These are phyloP conservation scores for Lepilemur ruficaudatus DNA, from an alignment of 2,797 vertebrate genomes.

Conservation along the genomic window DNA sequence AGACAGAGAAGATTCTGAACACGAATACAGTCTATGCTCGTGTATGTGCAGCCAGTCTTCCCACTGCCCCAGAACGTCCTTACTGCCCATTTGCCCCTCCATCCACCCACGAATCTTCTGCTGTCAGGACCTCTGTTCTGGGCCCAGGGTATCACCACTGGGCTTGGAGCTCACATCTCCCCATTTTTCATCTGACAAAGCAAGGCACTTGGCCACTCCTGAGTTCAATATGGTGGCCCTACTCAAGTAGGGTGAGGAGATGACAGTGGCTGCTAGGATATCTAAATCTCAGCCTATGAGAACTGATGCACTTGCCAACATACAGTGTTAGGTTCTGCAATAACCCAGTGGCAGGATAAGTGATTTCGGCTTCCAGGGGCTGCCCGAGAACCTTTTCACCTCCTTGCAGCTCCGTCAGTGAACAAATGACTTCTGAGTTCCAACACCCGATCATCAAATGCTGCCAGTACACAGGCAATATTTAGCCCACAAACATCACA, in stretches of 20 bases:
- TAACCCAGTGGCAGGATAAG: neutral
- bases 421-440: neutral
- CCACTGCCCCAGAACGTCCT: accelerated
- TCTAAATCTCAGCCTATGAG: neutral
- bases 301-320: neutral
- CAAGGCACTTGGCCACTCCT: no score
- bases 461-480: no score
- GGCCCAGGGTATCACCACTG: neutral
- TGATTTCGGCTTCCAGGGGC: neutral
- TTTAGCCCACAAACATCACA: neutral
- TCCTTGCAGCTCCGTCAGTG: accelerated
- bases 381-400: neutral
- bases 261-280: accelerated
- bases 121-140: neutral
- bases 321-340: neutral
- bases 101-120: neutral
- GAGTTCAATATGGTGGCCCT: no score
- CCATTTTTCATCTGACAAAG: no score
- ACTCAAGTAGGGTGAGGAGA: neutral
- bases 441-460: accelerated
- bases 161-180: no score
- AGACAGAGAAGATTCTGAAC: neutral
- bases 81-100: no score
- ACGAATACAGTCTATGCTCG: accelerated
- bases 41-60: accelerated